Base-by-base conservation (phyloP, 2,888 invertebrate species). In the Homarus gammarus region DNA sequence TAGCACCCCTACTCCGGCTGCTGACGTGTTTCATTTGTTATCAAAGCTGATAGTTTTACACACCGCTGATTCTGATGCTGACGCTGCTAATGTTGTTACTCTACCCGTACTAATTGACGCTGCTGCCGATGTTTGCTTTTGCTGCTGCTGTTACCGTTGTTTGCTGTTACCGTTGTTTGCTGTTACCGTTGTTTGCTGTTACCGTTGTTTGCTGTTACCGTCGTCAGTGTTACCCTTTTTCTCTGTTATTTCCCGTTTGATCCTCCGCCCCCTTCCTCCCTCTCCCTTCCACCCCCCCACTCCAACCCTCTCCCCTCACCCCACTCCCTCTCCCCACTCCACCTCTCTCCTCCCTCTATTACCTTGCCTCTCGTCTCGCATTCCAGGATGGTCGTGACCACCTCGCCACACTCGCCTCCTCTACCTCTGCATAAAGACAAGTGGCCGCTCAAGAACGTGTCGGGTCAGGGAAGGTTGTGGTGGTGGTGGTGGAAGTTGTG, bases 291-390 rank as follows among this genome's bases (percentile, higher is more conserved):
- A 36, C 73, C 27, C 38, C 38, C 38, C 27, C 73, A 38, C 18
- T 73, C 73, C n/a, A n/a, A n/a, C n/a, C 38, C n/a, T 36, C 73
- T 2, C 18, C 18, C n/a, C 0, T 31, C 31, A n/a, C 31, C 70
- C 31, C 70, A 27, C 70, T 70, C 70, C 22, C 70, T 70, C 70
- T 73, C 73, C 15, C 73, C 38, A 36, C 27, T 27, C 38, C 73
- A 18, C 38, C 27, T 27, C 38, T 10, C 22, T 27, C 73, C 44
- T 10, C n/a, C 8, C 40, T 12, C 2, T 1, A 38, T 73, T 5
- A 38, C 0, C 6, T 12, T 73, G 10, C 18, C 44, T 2, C 12
- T 2, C 36, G 22, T 36, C 5, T 18, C 10, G 15, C 73, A 73
- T 73, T 73, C 44, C 22, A 18, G 22, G 36, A 15, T n/a, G 38